Conservation (phyloP, 2,888 invertebrate species). For the Drosophila cognata region DNA sequence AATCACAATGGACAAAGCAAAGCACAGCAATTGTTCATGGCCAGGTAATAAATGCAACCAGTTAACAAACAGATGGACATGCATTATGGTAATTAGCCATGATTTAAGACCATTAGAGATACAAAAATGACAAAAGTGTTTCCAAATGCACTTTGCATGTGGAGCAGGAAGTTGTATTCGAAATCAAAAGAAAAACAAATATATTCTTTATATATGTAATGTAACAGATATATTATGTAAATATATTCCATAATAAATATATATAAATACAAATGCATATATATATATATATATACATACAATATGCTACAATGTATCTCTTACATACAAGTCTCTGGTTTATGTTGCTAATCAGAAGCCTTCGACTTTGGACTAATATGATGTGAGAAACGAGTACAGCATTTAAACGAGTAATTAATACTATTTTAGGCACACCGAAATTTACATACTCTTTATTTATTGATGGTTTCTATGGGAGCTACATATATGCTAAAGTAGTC, state of each 20-base stretch:
- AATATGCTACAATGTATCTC: too few relatives aligned
- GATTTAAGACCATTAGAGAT: neutral
- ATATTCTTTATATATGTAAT: neutral
- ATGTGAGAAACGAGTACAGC: neutral
- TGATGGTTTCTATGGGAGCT: neutral
- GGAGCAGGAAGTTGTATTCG: neutral
- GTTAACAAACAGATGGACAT: slow-evolving; percentile 18
- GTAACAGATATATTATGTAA: neutral
- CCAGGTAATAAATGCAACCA: slow-evolving; percentile 38
- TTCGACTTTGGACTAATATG: neutral
- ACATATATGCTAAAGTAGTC: too few relatives aligned
- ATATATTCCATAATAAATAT: neutral
- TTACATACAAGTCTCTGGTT: neutral
- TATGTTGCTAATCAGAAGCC: neutral
- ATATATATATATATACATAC: too few relatives aligned
- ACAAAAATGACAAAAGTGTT: neutral
- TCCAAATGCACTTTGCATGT: neutral
- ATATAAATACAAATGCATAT: neutral
- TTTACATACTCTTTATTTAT: neutral
- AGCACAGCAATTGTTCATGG: slow-evolving; percentile 33
- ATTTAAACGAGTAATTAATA: neutral
- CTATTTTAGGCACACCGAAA: neutral
- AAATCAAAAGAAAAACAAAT: neutral
- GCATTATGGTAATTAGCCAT: neutral
- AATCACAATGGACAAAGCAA: slow-evolving; percentile 17